Conservation (phyloP, 2,888 invertebrate genomes). For the Standfussiana lucernea region DNA sequence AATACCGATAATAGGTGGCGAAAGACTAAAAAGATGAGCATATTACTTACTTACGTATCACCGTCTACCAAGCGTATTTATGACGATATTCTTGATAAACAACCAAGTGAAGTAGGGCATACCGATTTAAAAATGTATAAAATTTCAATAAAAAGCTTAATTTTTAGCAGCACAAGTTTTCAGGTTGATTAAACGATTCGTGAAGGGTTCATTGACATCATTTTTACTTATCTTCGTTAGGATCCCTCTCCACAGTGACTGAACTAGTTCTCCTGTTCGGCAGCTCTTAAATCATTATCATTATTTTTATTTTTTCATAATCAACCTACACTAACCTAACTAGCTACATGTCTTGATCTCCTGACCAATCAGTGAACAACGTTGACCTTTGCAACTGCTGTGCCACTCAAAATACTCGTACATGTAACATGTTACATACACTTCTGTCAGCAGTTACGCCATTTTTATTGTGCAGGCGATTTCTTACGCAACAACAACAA, state of each 20-base stretch:
- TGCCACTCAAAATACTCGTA: conserved; percentile 45
- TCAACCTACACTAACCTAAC: conserved; percentile 27
- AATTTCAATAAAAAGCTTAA: background rate
- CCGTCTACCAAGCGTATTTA: background rate
- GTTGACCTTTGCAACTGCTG: conserved; percentile 52
- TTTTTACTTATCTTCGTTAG: background rate
- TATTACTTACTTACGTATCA: background rate
- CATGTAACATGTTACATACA: conserved; percentile 46
- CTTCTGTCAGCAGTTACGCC: conserved; percentile 53
- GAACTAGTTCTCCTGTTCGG: background rate
- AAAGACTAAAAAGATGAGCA: background rate
- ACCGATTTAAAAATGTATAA: background rate
- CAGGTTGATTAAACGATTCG: background rate
- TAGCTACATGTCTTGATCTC: conserved; percentile 34
- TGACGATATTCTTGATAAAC: background rate
- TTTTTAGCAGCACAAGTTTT: background rate
- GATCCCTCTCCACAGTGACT: background rate
- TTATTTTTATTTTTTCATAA: no score
- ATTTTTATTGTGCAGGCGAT: conserved; percentile 49
- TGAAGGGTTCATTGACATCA: background rate
- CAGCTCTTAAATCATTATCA: background rate
- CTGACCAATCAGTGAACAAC: conserved; percentile 25
- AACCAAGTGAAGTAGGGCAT: background rate
- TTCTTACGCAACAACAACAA: conserved; percentile 54
- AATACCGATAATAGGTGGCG: background rate